phyloP scores from a whole-genome alignment of 2,888 invertebrate genomes.

The Meteorus cinctellus region DNA sequence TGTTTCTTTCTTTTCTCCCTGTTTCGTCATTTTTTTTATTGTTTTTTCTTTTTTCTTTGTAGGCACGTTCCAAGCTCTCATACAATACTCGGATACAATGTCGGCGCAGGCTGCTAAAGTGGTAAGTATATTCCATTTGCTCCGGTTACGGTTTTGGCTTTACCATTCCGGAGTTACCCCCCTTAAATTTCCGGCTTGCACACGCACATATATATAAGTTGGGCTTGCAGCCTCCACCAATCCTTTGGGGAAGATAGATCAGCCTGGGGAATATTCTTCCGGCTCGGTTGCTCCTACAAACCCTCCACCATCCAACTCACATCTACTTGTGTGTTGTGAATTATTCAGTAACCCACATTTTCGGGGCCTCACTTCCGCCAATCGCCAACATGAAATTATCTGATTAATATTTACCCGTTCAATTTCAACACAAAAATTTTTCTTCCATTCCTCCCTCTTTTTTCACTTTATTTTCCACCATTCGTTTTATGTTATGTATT shows the following conservation, averaged over 20 bases:
- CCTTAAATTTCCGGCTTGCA: slow-evolving; percentile 56
- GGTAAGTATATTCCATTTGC: slow-evolving; percentile 76
- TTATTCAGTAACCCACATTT: slow-evolving; percentile 38
- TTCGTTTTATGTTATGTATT: slow-evolving; percentile 22
- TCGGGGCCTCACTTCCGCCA: slow-evolving; percentile 34
- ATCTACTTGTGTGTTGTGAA: slow-evolving; percentile 30
- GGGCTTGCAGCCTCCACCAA: slow-evolving; percentile 27
- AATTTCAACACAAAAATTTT: slow-evolving; percentile 22
- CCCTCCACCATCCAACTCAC: slow-evolving; percentile 10
- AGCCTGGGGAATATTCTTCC: slow-evolving; percentile 50
- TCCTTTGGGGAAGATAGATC: slow-evolving; percentile 45
- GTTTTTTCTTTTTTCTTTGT: slow-evolving; percentile 72
- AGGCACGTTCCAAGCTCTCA: slow-evolving; percentile 98
- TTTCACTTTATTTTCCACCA: slow-evolving; percentile 17
- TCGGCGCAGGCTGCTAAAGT: slow-evolving; percentile 98
- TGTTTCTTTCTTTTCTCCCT: slow-evolving; percentile 18
- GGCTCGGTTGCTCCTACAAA: slow-evolving; percentile 37
- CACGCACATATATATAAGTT: slow-evolving; percentile 25
- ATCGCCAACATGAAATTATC: slow-evolving; percentile 34
- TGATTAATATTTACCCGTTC: slow-evolving; percentile 31
- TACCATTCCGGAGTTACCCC: slow-evolving; percentile 31
- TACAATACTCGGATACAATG: slow-evolving; percentile 98
- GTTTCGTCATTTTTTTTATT: slow-evolving; percentile 23
- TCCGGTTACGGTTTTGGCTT: slow-evolving; percentile 32
- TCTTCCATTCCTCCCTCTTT: background rate